Base-by-base conservation (phyloP, 1,140 invertebrate species). In the Ceratina japonica region DNA sequence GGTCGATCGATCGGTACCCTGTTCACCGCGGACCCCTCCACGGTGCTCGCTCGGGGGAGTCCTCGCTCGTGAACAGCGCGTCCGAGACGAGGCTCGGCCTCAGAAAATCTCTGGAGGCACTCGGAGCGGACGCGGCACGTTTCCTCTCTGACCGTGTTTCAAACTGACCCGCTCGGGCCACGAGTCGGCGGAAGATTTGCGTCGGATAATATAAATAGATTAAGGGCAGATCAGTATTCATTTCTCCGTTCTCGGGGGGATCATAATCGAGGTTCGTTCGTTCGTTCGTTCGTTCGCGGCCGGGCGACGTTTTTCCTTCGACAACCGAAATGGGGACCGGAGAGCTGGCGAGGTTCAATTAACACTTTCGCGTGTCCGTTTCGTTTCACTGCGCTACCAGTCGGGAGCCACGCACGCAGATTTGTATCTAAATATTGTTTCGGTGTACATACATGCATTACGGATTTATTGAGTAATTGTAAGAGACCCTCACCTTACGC, bases 201-300 rank as follows among this genome's bases (percentile, higher is more conserved):
- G 63, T 52, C 24, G 56, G 44, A 52, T 72, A 78, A 75, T 44
- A 44, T 44, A 44, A 4, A 16, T 78, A 78, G 75, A 62, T 78
- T 78, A 72, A 78, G 68, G 69, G 75, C 75, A 62, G 75, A 78
- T 78, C 75, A 78, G 75, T 78, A 78, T 78, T 78, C 75, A 58
- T 72, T 63, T 63, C 75, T 72, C 69, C 59, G 59, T 78, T 78
- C 71, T 56, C 75, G 49, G 69, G 70, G 51, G 59, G 59, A 56
- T 70, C 22, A 15, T 37, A 56, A 31, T 70, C 56, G 69, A 69
- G 66, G 24, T 44, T 71, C 68, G 54, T 71, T 71, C 54, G 68
- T 71, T 71, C 54, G 68, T n/a, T n/a, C n/a, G 24, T 44, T 71
- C 68, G 54, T 71, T 71, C 54, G 68, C 68, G 68, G 13, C 31